phyloP scores from a whole-genome alignment of 1,140 invertebrate species.

The Heliconius congener region DNA sequence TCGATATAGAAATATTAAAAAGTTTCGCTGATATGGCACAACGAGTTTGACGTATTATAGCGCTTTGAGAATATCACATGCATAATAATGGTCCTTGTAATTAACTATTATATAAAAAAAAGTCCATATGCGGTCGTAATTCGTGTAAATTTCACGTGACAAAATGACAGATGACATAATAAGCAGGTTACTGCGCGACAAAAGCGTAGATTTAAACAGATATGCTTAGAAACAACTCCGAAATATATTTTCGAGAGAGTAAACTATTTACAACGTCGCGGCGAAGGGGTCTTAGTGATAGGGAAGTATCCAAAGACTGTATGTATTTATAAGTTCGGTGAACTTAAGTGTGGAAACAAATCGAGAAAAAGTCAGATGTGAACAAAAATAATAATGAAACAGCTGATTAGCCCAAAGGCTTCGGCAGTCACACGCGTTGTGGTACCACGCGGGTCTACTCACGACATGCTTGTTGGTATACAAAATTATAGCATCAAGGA shows the following conservation, averaged over 20 bases:
- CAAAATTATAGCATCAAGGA: constrained; percentile 43
- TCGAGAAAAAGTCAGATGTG: constrained; percentile 67
- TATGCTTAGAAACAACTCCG: constrained; percentile 61
- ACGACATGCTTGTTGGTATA: constrained; percentile 51
- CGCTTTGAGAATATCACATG: neutral
- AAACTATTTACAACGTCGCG: constrained; percentile 73
- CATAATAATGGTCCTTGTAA: neutral
- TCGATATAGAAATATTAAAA: neutral
- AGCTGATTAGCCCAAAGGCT: constrained; percentile 61
- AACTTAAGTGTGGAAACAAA: constrained; percentile 70
- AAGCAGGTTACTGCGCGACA: constrained; percentile 50
- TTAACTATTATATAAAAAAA: neutral
- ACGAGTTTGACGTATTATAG: neutral
- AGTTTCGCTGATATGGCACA: neutral
- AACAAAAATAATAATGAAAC: constrained; percentile 47
- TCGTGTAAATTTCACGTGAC: constrained; percentile 39
- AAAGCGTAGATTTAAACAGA: constrained; percentile 46
- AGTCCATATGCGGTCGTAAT: constrained; percentile 53
- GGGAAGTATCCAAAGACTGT: constrained; percentile 77
- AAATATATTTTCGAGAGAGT: constrained; percentile 78
- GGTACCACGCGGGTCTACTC: constrained; percentile 27
- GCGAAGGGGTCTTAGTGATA: constrained; percentile 76
- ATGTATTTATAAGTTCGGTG: constrained; percentile 76
- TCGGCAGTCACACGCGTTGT: constrained; percentile 41
- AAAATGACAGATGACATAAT: constrained; percentile 44